Percentiles rank a stretch among this genome's conserved stretches.
Evolutionary conservation across 2,797 vertebrate genomes (phyloP).

Genomic region (Siniperca scherzeri): DNA sequence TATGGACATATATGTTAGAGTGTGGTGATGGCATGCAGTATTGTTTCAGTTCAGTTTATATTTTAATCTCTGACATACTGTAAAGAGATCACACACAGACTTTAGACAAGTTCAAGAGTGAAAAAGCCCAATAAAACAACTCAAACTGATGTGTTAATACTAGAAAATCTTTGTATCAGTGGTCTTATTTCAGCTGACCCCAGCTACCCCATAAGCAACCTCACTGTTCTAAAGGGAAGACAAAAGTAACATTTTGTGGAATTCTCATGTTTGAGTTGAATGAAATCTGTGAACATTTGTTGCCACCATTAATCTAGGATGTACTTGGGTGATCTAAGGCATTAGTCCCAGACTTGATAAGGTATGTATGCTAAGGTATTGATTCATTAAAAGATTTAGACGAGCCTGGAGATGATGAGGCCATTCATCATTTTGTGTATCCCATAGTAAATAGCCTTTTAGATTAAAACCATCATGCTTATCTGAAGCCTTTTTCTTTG

Average conservation of each 20-base stretch:
- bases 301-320: conserved; percentile 50
- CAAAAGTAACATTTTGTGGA: conserved; percentile 3
- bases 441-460: conserved; percentile 61
- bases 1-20: not conserved
- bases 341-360: conserved; percentile 63
- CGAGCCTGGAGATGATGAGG: conserved; percentile 71
- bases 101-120: not conserved
- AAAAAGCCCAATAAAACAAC: not conserved
- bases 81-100: not conserved
- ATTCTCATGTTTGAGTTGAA: conserved; percentile 43
- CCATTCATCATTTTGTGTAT: conserved; percentile 65
- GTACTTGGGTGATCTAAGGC: conserved; percentile 50
- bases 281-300: conserved; percentile 53
- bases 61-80: not conserved
- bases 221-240: not conserved
- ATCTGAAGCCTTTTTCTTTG: conserved; percentile 48
- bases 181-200: not conserved
- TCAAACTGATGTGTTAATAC: not conserved
- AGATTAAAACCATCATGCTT: conserved; percentile 68
- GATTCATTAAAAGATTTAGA: conserved; percentile 78
- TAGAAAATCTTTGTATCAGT: not conserved
- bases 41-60: not conserved
- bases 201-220: not conserved
- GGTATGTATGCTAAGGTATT: conserved; percentile 63
- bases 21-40: not conserved